phyloP scores from a whole-genome alignment of 1,140 invertebrate genomes.

The Drosophila bipectinata region DNA sequence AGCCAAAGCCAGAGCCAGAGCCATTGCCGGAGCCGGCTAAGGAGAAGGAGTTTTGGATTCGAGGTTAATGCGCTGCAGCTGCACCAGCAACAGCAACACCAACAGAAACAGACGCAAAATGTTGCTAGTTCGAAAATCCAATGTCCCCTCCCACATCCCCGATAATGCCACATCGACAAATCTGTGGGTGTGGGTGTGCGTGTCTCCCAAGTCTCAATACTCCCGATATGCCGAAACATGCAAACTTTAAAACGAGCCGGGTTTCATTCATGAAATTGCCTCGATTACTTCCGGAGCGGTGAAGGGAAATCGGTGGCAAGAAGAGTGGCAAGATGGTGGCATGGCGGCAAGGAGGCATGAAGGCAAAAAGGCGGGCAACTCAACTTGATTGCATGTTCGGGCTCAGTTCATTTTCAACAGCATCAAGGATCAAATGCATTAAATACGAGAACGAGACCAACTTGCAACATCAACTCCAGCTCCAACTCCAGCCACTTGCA shows the following conservation, averaged over 20 bases:
- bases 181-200: slow-evolving; percentile 66
- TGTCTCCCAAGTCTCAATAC: slow-evolving; percentile 34
- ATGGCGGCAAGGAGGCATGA: background rate
- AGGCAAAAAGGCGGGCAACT: slow-evolving; percentile 17
- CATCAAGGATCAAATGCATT: slow-evolving; percentile 83
- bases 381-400: slow-evolving; percentile 78
- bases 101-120: slow-evolving; percentile 61
- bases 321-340: background rate
- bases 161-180: background rate
- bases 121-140: slow-evolving; percentile 39
- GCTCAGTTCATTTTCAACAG: slow-evolving; percentile 82
- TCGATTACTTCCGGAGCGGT: slow-evolving; percentile 43
- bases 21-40: slow-evolving; percentile 20
- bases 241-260: slow-evolving; percentile 66
- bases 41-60: slow-evolving; percentile 43
- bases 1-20: slow-evolving; percentile 20
- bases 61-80: slow-evolving; percentile 80
- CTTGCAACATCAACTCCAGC: slow-evolving; percentile 10
- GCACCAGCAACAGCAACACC: slow-evolving; percentile 56
- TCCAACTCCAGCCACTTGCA: background rate
- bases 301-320: background rate
- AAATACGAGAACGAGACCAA: slow-evolving; percentile 69
- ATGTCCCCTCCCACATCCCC: slow-evolving; percentile 9
- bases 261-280: slow-evolving; percentile 82
- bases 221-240: slow-evolving; percentile 63